phyloP scores from a whole-genome alignment of 1,140 invertebrate species.

The Drosophila sechellia region DNA sequence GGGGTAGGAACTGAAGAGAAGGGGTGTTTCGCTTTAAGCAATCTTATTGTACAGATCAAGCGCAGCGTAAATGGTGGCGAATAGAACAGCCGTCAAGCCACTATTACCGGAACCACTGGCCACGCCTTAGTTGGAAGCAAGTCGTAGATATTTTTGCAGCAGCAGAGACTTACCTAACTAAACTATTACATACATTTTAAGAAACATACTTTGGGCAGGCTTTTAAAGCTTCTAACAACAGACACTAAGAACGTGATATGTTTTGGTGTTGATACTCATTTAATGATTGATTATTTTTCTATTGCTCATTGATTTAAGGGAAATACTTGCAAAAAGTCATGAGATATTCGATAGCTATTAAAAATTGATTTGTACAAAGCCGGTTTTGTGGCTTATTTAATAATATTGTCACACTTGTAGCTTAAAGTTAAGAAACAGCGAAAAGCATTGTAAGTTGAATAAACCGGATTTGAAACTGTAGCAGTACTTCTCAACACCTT shows the following conservation, averaged over 20 bases:
- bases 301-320: neutral
- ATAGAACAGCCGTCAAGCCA: conserved; percentile 32
- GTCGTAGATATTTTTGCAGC: conserved; percentile 8
- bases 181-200: neutral
- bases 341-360: neutral
- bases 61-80: conserved; percentile 20
- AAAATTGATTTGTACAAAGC: neutral
- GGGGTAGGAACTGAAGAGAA: conserved; percentile 23
- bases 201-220: neutral
- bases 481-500: conserved; percentile 22
- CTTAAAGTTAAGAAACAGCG: conserved; percentile 33
- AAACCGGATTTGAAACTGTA: conserved; percentile 60
- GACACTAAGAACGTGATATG: too few species aligned
- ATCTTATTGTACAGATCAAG: conserved; percentile 18
- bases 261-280: too few species aligned
- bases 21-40: neutral
- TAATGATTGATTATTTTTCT: neutral
- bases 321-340: neutral
- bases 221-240: neutral
- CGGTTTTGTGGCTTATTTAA: neutral
- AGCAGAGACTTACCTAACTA: neutral
- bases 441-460: conserved; percentile 24
- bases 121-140: conserved; percentile 32
- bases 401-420: conserved; percentile 35
- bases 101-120: conserved; percentile 22